Conservation (phyloP, 2,888 invertebrate genomes). For the Eristalis tenax region DNA sequence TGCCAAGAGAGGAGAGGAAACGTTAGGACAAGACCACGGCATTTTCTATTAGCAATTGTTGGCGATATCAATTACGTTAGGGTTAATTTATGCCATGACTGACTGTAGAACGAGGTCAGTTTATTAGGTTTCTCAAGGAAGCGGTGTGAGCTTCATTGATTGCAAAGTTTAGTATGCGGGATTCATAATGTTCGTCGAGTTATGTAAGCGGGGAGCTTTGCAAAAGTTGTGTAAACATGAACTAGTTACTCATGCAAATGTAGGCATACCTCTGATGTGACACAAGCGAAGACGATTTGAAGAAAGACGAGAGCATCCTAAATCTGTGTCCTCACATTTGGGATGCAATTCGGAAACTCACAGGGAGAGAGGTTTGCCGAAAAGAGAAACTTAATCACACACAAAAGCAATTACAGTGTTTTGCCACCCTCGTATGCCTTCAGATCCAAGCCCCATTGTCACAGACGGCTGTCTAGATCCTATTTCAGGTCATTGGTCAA, state of each 20-base stretch:
- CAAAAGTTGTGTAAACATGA: not conserved
- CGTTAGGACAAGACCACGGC: not conserved
- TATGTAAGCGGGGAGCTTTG: constrained; percentile 9
- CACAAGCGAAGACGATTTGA: not conserved
- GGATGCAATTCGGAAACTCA: too few relatives aligned
- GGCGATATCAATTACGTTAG: constrained; percentile 24
- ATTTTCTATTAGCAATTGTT: constrained; percentile 37
- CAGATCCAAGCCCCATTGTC: too few relatives aligned
- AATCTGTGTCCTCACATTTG: too few relatives aligned
- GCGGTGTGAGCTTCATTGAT: constrained; percentile 27
- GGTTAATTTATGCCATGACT: constrained; percentile 25
- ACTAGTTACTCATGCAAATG: not conserved
- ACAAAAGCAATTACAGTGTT: too few relatives aligned
- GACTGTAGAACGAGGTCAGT: constrained; percentile 43
- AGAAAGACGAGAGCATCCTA: not conserved
- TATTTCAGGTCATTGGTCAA: too few relatives aligned
- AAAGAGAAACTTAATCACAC: too few relatives aligned
- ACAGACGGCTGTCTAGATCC: too few relatives aligned
- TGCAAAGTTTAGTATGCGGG: constrained; percentile 24
- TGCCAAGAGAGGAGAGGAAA: not conserved
- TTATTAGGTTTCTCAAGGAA: constrained; percentile 52
- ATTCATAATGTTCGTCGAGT: not conserved
- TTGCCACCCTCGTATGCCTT: too few relatives aligned
- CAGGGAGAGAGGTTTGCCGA: too few relatives aligned
- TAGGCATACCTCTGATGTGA: not conserved